These are phyloP conservation scores for Bovichtus variegatus DNA, from an alignment of 2,797 vertebrate genomes.

Conservation along the genomic window DNA sequence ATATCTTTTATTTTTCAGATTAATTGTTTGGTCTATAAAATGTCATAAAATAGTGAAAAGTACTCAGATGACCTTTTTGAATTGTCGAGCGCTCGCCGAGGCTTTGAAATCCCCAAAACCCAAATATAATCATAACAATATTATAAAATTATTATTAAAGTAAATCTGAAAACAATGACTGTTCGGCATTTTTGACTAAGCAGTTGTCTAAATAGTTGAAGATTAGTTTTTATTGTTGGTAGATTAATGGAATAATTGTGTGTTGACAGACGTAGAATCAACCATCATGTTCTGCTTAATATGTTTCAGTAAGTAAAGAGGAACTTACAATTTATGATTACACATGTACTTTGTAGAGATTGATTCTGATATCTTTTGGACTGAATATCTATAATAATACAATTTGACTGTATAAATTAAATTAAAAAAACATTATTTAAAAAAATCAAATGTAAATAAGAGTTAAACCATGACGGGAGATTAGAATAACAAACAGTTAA, in stretches of 20 bases:
- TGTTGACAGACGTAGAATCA: no score
- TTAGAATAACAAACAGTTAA: background rate
- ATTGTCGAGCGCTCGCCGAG: no score
- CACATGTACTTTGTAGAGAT: background rate
- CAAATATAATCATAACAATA: background rate
- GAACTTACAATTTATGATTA: background rate
- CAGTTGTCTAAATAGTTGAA: background rate
- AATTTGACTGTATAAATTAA: background rate
- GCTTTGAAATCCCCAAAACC: background rate
- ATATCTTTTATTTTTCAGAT: background rate
- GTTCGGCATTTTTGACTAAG: background rate
- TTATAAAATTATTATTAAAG: no score
- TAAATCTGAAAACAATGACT: background rate
- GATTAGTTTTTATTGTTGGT: background rate
- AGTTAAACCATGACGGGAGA: background rate
- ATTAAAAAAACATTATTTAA: no score
- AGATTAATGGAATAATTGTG: no score
- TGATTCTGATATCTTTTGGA: background rate
- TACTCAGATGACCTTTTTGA: no score
- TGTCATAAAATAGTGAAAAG: background rate
- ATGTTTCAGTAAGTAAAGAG: background rate
- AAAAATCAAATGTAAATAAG: fast-evolving
- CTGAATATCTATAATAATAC: background rate
- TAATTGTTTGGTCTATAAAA: no score
- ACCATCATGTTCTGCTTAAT: background rate